These are phyloP conservation scores for Nemotelus pantherinus DNA, from an alignment of 2,888 invertebrate species.

Conservation along the genomic window DNA sequence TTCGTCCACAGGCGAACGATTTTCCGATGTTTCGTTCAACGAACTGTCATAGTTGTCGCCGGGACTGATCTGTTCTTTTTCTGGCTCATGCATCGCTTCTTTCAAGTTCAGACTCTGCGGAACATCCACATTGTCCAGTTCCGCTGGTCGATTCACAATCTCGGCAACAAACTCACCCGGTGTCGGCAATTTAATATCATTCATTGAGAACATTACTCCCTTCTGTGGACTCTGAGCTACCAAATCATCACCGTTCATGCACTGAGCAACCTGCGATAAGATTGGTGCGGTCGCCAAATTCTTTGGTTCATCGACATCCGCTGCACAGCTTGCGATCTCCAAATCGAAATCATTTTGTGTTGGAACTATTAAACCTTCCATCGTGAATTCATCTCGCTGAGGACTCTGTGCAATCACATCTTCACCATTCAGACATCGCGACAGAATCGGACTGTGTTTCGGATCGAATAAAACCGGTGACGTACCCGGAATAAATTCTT, in stretches of 20 bases:
- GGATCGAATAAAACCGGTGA: slow-evolving; percentile 63
- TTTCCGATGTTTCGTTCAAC: background rate
- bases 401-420: slow-evolving; percentile 76
- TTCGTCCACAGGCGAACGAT: slow-evolving; percentile 2
- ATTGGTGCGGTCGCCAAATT: background rate
- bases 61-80: slow-evolving; percentile 53
- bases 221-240: slow-evolving; percentile 80
- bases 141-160: slow-evolving; percentile 62
- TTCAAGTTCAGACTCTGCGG: slow-evolving; percentile 55
- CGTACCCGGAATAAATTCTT: slow-evolving; percentile 81
- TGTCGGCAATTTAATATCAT: slow-evolving; percentile 59
- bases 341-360: slow-evolving; percentile 60
- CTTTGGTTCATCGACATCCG: slow-evolving; percentile 51
- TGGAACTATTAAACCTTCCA: slow-evolving; percentile 61
- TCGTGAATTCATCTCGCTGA: slow-evolving; percentile 68
- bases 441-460: slow-evolving; percentile 52
- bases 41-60: slow-evolving; percentile 33
- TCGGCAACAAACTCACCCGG: slow-evolving; percentile 61
- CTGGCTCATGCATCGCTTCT: slow-evolving; percentile 56
- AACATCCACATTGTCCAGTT: slow-evolving; percentile 52
- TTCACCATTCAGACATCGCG: slow-evolving; percentile 51
- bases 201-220: slow-evolving; percentile 64
- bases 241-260: slow-evolving; percentile 60
- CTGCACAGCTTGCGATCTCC: slow-evolving; percentile 63
- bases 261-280: background rate